A percentile compares a stretch with the other conserved stretches of the same genome.
Conservation (phyloP, 2,888 invertebrate genomes). For the Nomada flava region DNA sequence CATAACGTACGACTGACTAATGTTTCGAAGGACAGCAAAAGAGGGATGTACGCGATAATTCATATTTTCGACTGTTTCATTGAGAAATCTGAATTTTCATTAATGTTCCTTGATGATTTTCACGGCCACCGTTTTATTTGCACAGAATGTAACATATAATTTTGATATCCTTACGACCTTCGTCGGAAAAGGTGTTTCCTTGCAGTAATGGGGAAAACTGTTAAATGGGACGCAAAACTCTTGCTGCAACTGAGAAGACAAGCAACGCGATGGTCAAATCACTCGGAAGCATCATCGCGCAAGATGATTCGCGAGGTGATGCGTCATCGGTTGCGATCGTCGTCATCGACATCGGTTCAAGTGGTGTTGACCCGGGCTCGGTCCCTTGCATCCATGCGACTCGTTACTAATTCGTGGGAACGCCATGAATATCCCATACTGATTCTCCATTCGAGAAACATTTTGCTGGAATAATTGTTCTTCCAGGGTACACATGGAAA, state of each 20-base stretch:
- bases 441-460: conserved; percentile 33
- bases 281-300: conserved; percentile 70
- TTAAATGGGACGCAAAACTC: not conserved
- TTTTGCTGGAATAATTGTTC: conserved; percentile 12
- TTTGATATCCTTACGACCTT: no score
- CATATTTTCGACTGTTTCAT: no score
- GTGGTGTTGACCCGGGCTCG: conserved; percentile 81
- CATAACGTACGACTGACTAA: not conserved
- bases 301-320: conserved; percentile 80
- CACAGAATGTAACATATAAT: no score
- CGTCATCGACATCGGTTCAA: conserved; percentile 83
- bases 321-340: conserved; percentile 77
- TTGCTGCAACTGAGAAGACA: conserved; percentile 6
- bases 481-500: not conserved
- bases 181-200: not conserved
- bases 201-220: not conserved
- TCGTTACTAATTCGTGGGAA: conserved; percentile 80
- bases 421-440: conserved; percentile 59
- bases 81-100: no score
- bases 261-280: conserved; percentile 63
- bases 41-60: no score
- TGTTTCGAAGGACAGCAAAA: not conserved
- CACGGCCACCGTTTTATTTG: no score
- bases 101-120: no score
- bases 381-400: conserved; percentile 74